These are phyloP conservation scores for Boloria selene DNA, from an alignment of 2,888 invertebrate genomes.

Conservation along the genomic window DNA sequence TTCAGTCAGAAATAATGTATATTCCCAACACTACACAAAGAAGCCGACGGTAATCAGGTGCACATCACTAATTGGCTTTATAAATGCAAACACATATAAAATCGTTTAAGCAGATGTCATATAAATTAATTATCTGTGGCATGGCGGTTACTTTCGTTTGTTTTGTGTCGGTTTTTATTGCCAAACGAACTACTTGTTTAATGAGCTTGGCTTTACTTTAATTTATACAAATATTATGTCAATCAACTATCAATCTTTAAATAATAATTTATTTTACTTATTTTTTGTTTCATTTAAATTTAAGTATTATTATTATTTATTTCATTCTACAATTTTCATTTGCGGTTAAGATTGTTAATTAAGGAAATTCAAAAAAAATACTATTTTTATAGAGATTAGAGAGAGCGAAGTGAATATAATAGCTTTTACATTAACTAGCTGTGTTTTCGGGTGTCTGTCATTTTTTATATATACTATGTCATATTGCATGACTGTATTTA, in stretches of 20 bases:
- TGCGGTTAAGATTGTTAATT: too few relatives aligned
- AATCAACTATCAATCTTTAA: not conserved
- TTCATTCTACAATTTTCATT: too few relatives aligned
- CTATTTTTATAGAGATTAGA: too few relatives aligned
- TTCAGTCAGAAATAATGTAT: slow-evolving; percentile 15
- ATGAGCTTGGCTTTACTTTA: slow-evolving; percentile 3
- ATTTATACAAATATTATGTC: not conserved
- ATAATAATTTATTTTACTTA: too few relatives aligned
- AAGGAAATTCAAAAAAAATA: too few relatives aligned
- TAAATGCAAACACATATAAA: slow-evolving; percentile 30
- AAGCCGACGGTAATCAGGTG: slow-evolving; percentile 32
- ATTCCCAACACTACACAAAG: slow-evolving; percentile 21
- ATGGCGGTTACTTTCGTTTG: slow-evolving; percentile 11
- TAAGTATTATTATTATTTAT: not conserved
- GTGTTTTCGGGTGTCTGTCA: too few relatives aligned
- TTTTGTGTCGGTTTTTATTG: slow-evolving; percentile 9
- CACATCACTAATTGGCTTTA: slow-evolving; percentile 36
- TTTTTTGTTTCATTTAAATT: not conserved
- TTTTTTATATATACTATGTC: too few relatives aligned
- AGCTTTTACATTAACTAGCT: too few relatives aligned
- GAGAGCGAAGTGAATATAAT: too few relatives aligned
- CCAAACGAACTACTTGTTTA: slow-evolving; percentile 15
- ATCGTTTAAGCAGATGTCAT: slow-evolving; percentile 33
- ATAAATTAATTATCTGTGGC: slow-evolving; percentile 31
- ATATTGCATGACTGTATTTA: too few relatives aligned